Evolutionary conservation across 2,888 invertebrate species (phyloP).

Genomic region (Mimachlamys varia): DNA sequence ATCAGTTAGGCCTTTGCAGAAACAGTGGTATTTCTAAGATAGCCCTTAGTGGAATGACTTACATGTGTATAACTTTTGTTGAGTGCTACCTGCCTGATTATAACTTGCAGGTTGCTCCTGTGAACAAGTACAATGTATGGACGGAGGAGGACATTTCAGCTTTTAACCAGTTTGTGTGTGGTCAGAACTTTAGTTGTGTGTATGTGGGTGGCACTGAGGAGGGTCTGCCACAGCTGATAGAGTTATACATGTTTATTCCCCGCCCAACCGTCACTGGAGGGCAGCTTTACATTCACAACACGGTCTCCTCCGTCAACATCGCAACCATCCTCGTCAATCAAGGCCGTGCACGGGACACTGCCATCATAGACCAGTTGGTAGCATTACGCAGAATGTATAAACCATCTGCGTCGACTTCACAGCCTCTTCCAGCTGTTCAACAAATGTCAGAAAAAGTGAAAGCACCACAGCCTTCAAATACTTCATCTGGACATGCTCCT

Average conservation of each 20-base stretch:
- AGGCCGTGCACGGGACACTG: constrained; percentile 26
- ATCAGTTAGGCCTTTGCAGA: no score
- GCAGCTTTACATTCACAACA: constrained; percentile 11
- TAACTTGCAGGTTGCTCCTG: constrained; percentile 65
- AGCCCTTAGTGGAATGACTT: no score
- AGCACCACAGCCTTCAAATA: not conserved
- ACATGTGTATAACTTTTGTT: no score
- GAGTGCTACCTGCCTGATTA: not conserved
- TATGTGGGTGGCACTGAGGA: constrained; percentile 50
- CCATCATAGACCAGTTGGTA: not conserved
- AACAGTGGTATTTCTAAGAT: no score
- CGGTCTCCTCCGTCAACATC: not conserved
- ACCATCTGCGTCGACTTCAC: not conserved
- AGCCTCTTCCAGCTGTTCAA: not conserved
- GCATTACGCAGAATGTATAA: constrained; percentile 9
- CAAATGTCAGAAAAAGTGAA: not conserved
- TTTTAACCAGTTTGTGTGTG: constrained; percentile 60
- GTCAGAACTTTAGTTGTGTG: constrained; percentile 59
- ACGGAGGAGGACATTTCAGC: constrained; percentile 64
- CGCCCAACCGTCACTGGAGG: constrained; percentile 44
- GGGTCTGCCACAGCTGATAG: constrained; percentile 60
- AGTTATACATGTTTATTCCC: constrained; percentile 58
- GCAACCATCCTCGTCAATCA: constrained; percentile 13
- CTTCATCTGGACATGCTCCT: not conserved
- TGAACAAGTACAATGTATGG: constrained; percentile 68